Evolutionary conservation across 2,888 invertebrate genomes (phyloP).

Genomic region (Cotesia congregata): DNA sequence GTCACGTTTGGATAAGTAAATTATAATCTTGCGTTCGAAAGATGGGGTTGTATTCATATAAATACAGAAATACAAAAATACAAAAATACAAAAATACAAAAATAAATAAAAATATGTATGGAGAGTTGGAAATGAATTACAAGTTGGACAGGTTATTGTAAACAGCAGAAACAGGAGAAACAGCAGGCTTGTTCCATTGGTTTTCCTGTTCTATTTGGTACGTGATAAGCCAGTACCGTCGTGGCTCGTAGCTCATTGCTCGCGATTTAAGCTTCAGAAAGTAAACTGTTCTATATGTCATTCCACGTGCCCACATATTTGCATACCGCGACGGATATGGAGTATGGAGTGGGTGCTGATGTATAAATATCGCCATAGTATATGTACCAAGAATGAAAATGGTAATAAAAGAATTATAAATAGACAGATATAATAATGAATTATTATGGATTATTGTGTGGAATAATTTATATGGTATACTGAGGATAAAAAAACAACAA

Average conservation of each 20-base stretch:
- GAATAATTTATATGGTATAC: too few species aligned
- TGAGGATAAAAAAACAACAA: background rate
- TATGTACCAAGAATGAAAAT: background rate
- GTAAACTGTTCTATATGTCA: slow-evolving; percentile 38
- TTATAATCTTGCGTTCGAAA: background rate
- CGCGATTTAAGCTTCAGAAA: slow-evolving; percentile 37
- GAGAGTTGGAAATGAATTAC: slow-evolving; percentile 5
- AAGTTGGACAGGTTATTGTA: slow-evolving; percentile 13
- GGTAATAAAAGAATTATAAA: background rate
- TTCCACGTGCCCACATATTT: slow-evolving; percentile 34
- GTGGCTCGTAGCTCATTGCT: background rate
- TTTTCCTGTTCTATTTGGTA: background rate
- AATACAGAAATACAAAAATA: background rate
- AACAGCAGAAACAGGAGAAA: background rate
- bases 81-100: background rate
- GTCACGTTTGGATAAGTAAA: background rate
- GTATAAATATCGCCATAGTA: slow-evolving; percentile 21
- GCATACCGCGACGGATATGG: slow-evolving; percentile 32
- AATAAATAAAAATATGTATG: too few species aligned
- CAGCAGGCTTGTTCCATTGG: slow-evolving; percentile 23
- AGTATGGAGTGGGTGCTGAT: slow-evolving; percentile 6
- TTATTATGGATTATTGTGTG: too few species aligned
- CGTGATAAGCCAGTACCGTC: slow-evolving; percentile 33
- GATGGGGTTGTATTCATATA: background rate
- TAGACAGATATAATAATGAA: background rate